Percentiles rank a stretch among this genome's conserved stretches.
Evolutionary conservation across 2,797 vertebrate species (phyloP).

Genomic region (Scolopax rusticola): DNA sequence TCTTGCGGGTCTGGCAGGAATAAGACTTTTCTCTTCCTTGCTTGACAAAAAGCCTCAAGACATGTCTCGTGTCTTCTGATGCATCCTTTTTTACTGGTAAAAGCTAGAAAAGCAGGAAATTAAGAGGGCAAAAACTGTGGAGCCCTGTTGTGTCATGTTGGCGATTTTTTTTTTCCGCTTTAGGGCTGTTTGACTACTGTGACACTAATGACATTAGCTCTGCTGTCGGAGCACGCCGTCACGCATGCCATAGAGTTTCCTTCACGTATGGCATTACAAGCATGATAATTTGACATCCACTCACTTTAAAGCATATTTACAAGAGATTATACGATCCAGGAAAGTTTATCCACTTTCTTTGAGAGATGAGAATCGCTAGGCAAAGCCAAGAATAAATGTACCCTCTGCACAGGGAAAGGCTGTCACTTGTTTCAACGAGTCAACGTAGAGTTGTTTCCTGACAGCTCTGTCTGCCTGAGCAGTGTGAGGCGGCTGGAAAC

Average conservation of each 20-base stretch:
- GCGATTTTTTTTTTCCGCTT: background rate
- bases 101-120: background rate
- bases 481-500: background rate
- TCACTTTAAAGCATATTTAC: constrained; percentile 24
- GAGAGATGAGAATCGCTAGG: constrained; percentile 6
- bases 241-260: background rate
- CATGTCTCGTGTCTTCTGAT: background rate
- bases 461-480: background rate
- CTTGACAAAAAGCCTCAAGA: background rate
- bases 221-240: background rate
- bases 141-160: background rate
- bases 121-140: background rate
- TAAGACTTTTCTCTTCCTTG: background rate
- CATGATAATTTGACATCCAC: constrained; percentile 36
- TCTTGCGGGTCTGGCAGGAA: background rate
- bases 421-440: constrained; percentile 1
- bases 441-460: background rate
- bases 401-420: background rate
- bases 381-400: background rate
- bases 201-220: constrained; percentile 18
- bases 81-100: background rate
- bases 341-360: constrained; percentile 4
- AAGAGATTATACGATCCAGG: constrained; percentile 16
- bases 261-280: background rate
- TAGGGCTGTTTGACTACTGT: background rate